Base-by-base conservation (phyloP, 2,888 invertebrate species). In the Gastracanthus pulcherrimus region DNA sequence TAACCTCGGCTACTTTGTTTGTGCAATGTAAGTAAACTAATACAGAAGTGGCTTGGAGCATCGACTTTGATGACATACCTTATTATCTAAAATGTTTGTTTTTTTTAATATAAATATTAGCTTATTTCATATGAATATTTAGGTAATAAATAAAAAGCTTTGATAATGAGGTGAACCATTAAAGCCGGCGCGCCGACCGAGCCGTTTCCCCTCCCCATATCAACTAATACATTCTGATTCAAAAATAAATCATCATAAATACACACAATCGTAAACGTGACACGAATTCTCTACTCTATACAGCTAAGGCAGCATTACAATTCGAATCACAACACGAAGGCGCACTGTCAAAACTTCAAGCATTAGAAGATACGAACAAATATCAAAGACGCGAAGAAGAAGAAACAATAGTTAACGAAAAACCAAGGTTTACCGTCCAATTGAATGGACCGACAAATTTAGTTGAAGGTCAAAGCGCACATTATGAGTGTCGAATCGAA, bases 401-500 rank as follows among this genome's bases (percentile, higher is more conserved):
- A 84, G 97, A 98, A 82, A 93, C 96, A 66, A 93, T 94, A 6
- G 95, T 97, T 1, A 97, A 95, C 71, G 96, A 96, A 90, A 95
- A 97, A 75, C 98, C 98, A 9, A 94, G 95, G 82, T 98, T 98
- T 89, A 95, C 96, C 13, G 96, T 97, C 7, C 96, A 97, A 90
- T 92, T 98, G 62, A 96, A 96, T 89, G 98, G 98, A 23, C 97
- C 97, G 23, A 94, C 95, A n/a, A 95, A 94, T 85, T 93, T 98
- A 75, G 94, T 96, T 66, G 98, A 98, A 92, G 97, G 96, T 0
- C 97, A 97, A 92, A 97, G 97, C 89, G 97, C 97, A 78, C 97
- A 98, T 91, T 97, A 97, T 88, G 98, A 98, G 92, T 97, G 97
- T 88, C 95, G 98, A 74, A 96, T 98, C 89, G 98, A 98, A 90